These are phyloP conservation scores for Drosophila neotestacea DNA, from an alignment of 2,888 invertebrate species.

Conservation along the genomic window DNA sequence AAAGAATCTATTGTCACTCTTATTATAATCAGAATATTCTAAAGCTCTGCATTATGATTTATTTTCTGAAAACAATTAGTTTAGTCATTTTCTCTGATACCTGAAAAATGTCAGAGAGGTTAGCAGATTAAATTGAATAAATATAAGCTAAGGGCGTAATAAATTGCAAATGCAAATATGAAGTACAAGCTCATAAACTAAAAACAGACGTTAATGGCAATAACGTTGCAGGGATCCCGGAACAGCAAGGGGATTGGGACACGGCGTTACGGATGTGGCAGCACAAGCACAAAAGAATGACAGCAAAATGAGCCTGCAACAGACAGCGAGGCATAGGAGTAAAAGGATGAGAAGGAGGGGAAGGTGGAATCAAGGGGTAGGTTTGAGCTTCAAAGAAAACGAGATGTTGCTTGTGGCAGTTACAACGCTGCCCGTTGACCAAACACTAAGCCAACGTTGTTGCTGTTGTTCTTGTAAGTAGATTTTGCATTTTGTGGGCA, in stretches of 20 bases:
- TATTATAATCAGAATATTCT: neutral
- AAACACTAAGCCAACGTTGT: slow-evolving; percentile 22
- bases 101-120: neutral
- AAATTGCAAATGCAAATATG: slow-evolving; percentile 52
- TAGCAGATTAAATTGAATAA: slow-evolving; percentile 26
- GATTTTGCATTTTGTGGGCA: slow-evolving; percentile 58
- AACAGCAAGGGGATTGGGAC: neutral
- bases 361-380: neutral
- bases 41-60: neutral
- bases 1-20: neutral
- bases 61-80: neutral
- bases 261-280: slow-evolving; percentile 19
- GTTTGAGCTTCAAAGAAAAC: slow-evolving; percentile 23
- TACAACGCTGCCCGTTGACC: slow-evolving; percentile 25
- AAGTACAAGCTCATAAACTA: slow-evolving; percentile 49
- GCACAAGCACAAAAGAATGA: slow-evolving; percentile 55
- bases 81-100: neutral
- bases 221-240: neutral
- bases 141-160: slow-evolving; percentile 30
- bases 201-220: slow-evolving; percentile 47
- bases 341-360: neutral
- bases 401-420: slow-evolving; percentile 44
- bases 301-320: slow-evolving; percentile 47
- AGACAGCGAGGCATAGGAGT: slow-evolving; percentile 27
- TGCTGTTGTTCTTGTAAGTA: slow-evolving; percentile 29